Evolutionary conservation across 2,113 vertebrate genomes (phyloP), one percentile per base, ranked within the genome.

Genomic region (Campylomormyrus numenius): DNA sequence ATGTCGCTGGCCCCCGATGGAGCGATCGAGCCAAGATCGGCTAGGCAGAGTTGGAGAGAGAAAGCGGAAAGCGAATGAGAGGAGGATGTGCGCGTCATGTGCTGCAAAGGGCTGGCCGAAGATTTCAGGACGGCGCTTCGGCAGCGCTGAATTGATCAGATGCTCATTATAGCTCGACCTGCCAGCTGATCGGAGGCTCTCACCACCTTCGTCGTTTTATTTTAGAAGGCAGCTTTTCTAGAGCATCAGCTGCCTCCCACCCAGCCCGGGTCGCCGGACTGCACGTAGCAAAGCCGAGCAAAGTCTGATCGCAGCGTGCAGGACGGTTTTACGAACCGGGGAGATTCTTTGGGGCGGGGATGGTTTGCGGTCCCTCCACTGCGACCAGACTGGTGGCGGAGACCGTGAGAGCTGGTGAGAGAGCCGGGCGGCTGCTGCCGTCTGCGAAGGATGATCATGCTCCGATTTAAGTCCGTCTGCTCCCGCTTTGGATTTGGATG

Each of bases 21-120:
- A 85, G 50, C 48, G 70, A 89, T 48, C 77, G 70, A 49, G 70
- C 70, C 46, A 48, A 31, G 21, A 49, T 27, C 48, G 31, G 62
- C 88, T 70, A 66, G 88, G 92, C 89, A 91, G 94, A 95, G 93
- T 91, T 94, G 92, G 92, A 92, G 89, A 92, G 90, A 45, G 53
- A 39, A 50, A n/a, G 77, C 46, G 91, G 52, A 62, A 89, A 88
- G 84, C 90, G 90, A 90, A 90, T 90, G 91, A 91, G 89, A 48
- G 88, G 88, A 89, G 91, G 85, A 88, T 88, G 90, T 90, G 95
- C 95, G 95, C 95, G 94, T 96, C 95, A 95, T 93, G 94, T 90
- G 94, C 94, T 93, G 93, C 94, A 91, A 70, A 94, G 94, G 91
- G 92, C 91, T 91, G 49, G 70, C 80, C 88, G 39, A 80, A 74